Percentiles rank a stretch among this genome's conserved stretches.
Evolutionary conservation across 2,888 invertebrate species (phyloP).

Genomic region (Watsonalla cultraria): DNA sequence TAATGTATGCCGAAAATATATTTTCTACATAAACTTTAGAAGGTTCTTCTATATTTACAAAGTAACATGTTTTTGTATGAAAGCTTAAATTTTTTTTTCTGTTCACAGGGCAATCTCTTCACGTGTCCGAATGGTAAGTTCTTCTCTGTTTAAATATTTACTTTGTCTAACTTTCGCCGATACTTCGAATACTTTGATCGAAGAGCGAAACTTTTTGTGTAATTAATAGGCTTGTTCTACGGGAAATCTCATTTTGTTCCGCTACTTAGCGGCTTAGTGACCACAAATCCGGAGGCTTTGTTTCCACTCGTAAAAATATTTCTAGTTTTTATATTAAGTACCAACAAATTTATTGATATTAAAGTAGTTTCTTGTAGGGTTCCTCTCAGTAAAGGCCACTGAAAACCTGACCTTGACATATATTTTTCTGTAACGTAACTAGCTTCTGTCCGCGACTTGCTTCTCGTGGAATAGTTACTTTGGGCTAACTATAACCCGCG

Average conservation of each 20-base stretch:
- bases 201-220: slow-evolving; percentile 1
- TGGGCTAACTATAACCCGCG: no score
- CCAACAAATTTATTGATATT: no score
- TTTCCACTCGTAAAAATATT: neutral
- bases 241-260: neutral
- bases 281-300: neutral
- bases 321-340: no score
- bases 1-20: no score
- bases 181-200: slow-evolving; percentile 21
- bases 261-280: neutral
- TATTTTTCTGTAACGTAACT: no score
- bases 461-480: no score
- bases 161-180: slow-evolving; percentile 18
- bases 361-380: no score
- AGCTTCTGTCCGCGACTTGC: no score
- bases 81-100: slow-evolving; percentile 36
- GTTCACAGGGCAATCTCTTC: slow-evolving; percentile 83
- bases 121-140: slow-evolving; percentile 86
- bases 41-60: neutral
- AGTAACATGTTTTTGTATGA: slow-evolving; percentile 5
- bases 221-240: neutral
- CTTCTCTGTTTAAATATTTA: slow-evolving; percentile 7
- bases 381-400: no score
- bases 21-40: no score
- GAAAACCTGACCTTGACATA: no score